phyloP scores from a whole-genome alignment of 1,140 invertebrate genomes.

The Monochamus saltuarius region DNA sequence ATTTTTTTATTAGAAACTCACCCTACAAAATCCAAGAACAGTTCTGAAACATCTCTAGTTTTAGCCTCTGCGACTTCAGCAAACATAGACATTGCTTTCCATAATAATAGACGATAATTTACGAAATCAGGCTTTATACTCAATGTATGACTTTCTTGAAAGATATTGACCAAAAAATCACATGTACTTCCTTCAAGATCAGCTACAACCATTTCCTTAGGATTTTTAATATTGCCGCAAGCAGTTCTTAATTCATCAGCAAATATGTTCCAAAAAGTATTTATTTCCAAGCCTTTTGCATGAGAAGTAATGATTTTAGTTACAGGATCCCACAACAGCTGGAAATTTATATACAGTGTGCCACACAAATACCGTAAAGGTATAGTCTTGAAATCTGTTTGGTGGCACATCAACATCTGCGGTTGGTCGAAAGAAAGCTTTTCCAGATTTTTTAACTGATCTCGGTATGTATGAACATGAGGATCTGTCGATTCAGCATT shows the following conservation, averaged over 20 bases:
- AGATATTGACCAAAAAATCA: slow-evolving; percentile 36
- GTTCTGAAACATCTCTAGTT: slow-evolving; percentile 73
- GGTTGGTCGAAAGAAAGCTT: slow-evolving; percentile 65
- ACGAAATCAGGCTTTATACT: slow-evolving; percentile 65
- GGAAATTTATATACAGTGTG: slow-evolving; percentile 83
- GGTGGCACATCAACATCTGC: slow-evolving; percentile 58
- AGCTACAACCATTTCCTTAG: slow-evolving; percentile 21
- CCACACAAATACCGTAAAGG: slow-evolving; percentile 79
- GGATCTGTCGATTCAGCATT: slow-evolving; percentile 67
- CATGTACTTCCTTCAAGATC: slow-evolving; percentile 24
- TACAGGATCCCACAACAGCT: slow-evolving; percentile 85
- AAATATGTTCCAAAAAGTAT: slow-evolving; percentile 80
- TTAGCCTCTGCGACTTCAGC: slow-evolving; percentile 72
- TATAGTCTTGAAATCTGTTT: slow-evolving; percentile 60
- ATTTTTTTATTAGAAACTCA: slow-evolving; percentile 37
- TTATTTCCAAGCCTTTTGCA: slow-evolving; percentile 62
- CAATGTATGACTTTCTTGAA: slow-evolving; percentile 45
- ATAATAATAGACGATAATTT: slow-evolving; percentile 78
- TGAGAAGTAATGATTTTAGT: slow-evolving; percentile 71
- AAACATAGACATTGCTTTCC: slow-evolving; percentile 75
- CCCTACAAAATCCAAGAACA: slow-evolving; percentile 80
- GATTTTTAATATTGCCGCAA: slow-evolving; percentile 44
- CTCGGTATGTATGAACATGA: slow-evolving; percentile 74
- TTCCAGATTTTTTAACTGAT: slow-evolving; percentile 72
- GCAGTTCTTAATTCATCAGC: slow-evolving; percentile 61